Evolutionary conservation across 64 coral and sea anemone genomes (phyloP).

Genomic region (Montipora sp.): DNA sequence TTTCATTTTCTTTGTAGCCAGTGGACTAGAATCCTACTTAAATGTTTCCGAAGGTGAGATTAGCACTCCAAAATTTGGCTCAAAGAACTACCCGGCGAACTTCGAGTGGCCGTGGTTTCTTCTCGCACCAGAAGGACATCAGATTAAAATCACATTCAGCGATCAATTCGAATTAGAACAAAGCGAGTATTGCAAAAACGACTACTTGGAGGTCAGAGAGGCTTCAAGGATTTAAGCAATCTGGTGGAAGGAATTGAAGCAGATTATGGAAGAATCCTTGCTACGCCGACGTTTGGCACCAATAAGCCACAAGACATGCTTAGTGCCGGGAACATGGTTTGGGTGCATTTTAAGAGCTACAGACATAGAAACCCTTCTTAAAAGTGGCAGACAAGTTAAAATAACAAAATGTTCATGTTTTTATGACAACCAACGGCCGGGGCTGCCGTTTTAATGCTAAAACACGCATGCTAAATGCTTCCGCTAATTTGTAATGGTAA

Average conservation of each 20-base stretch:
- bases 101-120: background rate
- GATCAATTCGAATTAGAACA: constrained; percentile 12
- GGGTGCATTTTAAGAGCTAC: background rate
- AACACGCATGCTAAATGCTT: too few relatives aligned
- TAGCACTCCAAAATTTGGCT: constrained; percentile 30
- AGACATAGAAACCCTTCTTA: too few relatives aligned
- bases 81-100: background rate
- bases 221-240: background rate
- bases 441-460: too few relatives aligned
- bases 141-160: background rate
- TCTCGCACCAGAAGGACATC: constrained; percentile 22
- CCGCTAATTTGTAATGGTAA: too few relatives aligned
- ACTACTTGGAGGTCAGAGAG: constrained; percentile 19
- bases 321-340: constrained; percentile 1
- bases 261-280: background rate
- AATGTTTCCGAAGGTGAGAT: constrained; percentile 15
- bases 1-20: background rate
- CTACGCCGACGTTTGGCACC: background rate
- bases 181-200: constrained; percentile 2
- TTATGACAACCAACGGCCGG: too few relatives aligned
- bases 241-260: background rate
- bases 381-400: too few relatives aligned
- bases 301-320: background rate
- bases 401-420: too few relatives aligned
- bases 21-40: background rate